Percentiles rank a stretch among this genome's conserved stretches.
Conservation (phyloP, 2,888 invertebrate species). For the Drosophila prostipennis region DNA sequence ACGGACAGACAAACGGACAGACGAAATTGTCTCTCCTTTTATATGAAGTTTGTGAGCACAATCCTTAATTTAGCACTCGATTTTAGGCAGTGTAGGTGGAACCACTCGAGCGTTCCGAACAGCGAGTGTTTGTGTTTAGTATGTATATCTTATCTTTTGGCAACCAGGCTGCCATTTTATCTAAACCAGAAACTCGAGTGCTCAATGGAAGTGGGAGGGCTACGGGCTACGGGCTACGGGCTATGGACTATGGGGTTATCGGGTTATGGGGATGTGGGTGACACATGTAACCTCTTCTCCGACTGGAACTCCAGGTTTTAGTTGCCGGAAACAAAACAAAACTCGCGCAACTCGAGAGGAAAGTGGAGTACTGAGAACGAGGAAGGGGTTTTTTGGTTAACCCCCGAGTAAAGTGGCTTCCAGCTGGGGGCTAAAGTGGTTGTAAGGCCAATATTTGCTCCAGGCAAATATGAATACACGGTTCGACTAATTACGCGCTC, state of each 20-base stretch:
- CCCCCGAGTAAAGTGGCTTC: constrained; percentile 11
- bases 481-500: constrained; percentile 25
- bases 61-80: neutral
- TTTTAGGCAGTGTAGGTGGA: neutral
- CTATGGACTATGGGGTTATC: neutral
- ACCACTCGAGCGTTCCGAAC: neutral
- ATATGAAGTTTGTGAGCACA: neutral
- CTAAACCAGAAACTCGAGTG: constrained; percentile 21
- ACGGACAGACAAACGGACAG: too few relatives aligned
- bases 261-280: constrained; percentile 16
- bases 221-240: too few relatives aligned
- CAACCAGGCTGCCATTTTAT: constrained; percentile 27
- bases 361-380: neutral
- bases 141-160: constrained; percentile 32
- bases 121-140: neutral
- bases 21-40: too few relatives aligned
- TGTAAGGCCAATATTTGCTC: constrained; percentile 16
- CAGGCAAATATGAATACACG: constrained; percentile 22
- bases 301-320: constrained; percentile 10
- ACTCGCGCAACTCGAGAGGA: constrained; percentile 16
- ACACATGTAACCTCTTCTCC: constrained; percentile 26
- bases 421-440: constrained; percentile 8
- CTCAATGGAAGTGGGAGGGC: neutral
- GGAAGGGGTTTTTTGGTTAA: constrained; percentile 11
- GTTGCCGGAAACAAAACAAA: constrained; percentile 22